Percentiles rank a stretch among this genome's conserved stretches.
Evolutionary conservation across 2,888 invertebrate genomes (phyloP).

Genomic region (Drosophila colorata): DNA sequence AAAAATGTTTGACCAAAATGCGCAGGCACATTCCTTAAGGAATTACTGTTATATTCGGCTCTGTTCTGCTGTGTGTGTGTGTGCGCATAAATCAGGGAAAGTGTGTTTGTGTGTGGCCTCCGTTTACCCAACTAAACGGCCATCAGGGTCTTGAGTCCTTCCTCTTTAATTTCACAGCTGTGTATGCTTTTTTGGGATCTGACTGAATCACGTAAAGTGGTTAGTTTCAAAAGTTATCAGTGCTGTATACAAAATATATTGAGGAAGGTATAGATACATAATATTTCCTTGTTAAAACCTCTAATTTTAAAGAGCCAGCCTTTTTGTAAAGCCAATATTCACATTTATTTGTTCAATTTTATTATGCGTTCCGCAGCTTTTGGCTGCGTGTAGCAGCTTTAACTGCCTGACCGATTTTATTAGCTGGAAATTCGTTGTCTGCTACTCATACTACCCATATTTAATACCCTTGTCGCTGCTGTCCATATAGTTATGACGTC

Average conservation of each 20-base stretch:
- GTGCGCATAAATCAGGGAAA: slow-evolving; percentile 59
- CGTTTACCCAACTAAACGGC: slow-evolving; percentile 49
- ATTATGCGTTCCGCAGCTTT: slow-evolving; percentile 12
- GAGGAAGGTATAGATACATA: too few species aligned
- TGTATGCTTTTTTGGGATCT: slow-evolving; percentile 22
- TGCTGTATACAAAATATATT: slow-evolving; percentile 7
- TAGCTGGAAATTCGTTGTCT: slow-evolving; percentile 56
- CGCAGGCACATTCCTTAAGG: slow-evolving; percentile 44
- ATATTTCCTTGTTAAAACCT: too few species aligned
- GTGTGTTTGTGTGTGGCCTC: slow-evolving; percentile 34
- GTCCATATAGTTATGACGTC: slow-evolving; percentile 50
- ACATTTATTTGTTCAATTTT: slow-evolving; percentile 21
- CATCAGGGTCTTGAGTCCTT: slow-evolving; percentile 32
- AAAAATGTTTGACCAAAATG: slow-evolving; percentile 61
- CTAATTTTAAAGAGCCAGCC: not conserved
- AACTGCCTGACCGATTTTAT: slow-evolving; percentile 66
- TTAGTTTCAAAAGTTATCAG: slow-evolving; percentile 41
- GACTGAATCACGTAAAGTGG: slow-evolving; percentile 52
- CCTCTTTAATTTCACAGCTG: slow-evolving; percentile 27
- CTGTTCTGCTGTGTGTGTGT: slow-evolving; percentile 1
- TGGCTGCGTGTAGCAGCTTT: slow-evolving; percentile 28
- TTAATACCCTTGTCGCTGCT: slow-evolving; percentile 13
- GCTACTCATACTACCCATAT: slow-evolving; percentile 1
- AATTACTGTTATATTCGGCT: slow-evolving; percentile 39
- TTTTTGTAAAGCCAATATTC: slow-evolving; percentile 5